Percentiles rank a stretch among this genome's conserved stretches.
Evolutionary conservation across 2,113 vertebrate species (phyloP).

Genomic region (Morone saxatilis): DNA sequence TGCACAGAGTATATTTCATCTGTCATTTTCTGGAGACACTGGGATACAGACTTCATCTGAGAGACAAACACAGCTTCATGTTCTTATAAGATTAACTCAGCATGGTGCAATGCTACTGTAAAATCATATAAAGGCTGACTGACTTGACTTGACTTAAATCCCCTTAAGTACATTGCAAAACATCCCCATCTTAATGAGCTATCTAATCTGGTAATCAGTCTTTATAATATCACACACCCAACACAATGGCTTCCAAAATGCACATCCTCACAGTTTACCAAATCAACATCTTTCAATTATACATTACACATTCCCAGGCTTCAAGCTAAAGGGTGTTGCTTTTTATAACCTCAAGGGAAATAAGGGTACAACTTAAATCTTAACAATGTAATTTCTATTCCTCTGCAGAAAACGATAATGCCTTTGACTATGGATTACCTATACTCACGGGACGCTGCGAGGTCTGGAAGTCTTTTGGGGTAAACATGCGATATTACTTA

Average conservation of each 20-base stretch:
- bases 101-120: conserved; percentile 41
- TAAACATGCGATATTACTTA: conserved; percentile 37
- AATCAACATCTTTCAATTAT: conserved; percentile 29
- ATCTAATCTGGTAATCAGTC: conserved; percentile 49
- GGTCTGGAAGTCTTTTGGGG: conserved; percentile 19
- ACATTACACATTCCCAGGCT: conserved; percentile 26
- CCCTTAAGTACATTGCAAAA: not conserved
- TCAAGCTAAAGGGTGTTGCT: conserved; percentile 31
- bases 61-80: conserved; percentile 52
- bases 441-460: not conserved
- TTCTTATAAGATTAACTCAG: conserved; percentile 61
- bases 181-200: conserved; percentile 38
- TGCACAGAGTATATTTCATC: conserved; percentile 42
- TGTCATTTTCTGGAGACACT: conserved; percentile 40
- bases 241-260: conserved; percentile 15
- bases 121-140: conserved; percentile 53
- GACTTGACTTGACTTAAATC: conserved; percentile 34
- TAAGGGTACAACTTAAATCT: conserved; percentile 35
- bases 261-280: conserved; percentile 40
- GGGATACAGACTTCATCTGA: conserved; percentile 42
- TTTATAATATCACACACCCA: conserved; percentile 18
- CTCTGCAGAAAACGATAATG: conserved; percentile 23
- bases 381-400: conserved; percentile 41
- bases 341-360: conserved; percentile 41
- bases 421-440: conserved; percentile 37